Evolutionary conservation across 1,140 invertebrate species (phyloP), one percentile per base, ranked within the genome.

Genomic region (Scaptomyza montana): DNA sequence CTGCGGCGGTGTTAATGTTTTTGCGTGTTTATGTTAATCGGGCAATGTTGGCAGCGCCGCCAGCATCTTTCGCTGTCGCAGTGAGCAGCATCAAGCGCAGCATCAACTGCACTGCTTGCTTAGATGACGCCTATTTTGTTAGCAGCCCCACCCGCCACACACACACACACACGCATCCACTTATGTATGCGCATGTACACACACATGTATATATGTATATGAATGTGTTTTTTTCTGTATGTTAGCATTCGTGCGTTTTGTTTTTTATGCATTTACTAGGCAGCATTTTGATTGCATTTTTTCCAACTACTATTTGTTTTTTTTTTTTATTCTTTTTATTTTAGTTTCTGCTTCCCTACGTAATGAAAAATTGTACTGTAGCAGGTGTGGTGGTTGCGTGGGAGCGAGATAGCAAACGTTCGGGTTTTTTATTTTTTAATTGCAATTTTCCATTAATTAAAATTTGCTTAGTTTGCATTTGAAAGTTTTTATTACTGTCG

Each of bases 21-120:
- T 90, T 89, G 89, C 89, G 87, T 90, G 89, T 90, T 90, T 90
- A 90, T 90, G 87, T 90, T 90, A 90, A 90, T 90, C 89, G 82
- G 64, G 25, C 72, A 30, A 10, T 19, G 59, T 55, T 55, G 64
- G 57, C 59, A 61, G 77, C 65, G 76, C 33, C 36, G 72, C 39
- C 64, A 54, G 49, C 78, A 56, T 51, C 56, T 65, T 39, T 8
- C 16, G 28, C 71, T 43, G 28, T 16, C n/a, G 16, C 56, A 30
- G 51, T 7, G 8, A 21, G 51, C 5, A 5, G 53, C 61, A 19
- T 2, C 33, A 36, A 9, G 1, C 9, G 7, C 30, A 6, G 47
- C 63, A 46, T 25, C 21, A 25, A 33, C 56, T 67, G 70, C 64
- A 68, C 64, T 73, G 70, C 70, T 73, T 81, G 80, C 79, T 89